Evolutionary conservation across 2,113 vertebrate species (phyloP).

Genomic region (Psilopsiagon aymara): DNA sequence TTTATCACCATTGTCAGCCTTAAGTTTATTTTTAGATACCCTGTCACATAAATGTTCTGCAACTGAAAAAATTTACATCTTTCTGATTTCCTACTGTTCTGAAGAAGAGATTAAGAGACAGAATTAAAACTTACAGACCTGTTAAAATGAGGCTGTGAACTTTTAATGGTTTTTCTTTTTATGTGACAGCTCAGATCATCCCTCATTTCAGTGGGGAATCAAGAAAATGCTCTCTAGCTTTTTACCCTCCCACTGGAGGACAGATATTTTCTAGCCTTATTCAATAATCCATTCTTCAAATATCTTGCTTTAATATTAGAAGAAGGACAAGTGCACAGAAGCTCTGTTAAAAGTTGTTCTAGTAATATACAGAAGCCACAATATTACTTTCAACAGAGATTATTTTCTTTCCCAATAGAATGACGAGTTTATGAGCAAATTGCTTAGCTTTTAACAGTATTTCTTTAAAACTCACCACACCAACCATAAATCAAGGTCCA

Average conservation of each 20-base stretch:
- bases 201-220: conserved; percentile 45
- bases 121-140: conserved; percentile 56
- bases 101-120: conserved; percentile 61
- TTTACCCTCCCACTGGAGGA: conserved; percentile 23
- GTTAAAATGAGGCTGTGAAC: conserved; percentile 60
- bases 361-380: not conserved
- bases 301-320: not conserved
- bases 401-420: not conserved
- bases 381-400: not conserved
- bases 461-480: not conserved
- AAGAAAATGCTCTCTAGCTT: conserved; percentile 57
- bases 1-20: conserved; percentile 33
- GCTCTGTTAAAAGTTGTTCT: not conserved
- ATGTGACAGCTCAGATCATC: conserved; percentile 63
- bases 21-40: conserved; percentile 49
- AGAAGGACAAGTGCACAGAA: not conserved
- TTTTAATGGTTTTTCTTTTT: conserved; percentile 61
- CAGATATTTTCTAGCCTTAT: not conserved
- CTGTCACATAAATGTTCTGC: conserved; percentile 61
- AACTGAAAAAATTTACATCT: conserved; percentile 51
- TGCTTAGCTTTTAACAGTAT: not conserved
- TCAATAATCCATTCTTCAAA: conserved; percentile 15
- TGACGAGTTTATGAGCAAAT: not conserved
- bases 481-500: not conserved
- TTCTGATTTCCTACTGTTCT: conserved; percentile 55